A percentile compares a stretch with the other conserved stretches of the same genome.
These are phyloP conservation scores for Epizoanthus scotinus DNA, from an alignment of 92 coral and sea anemone species.

Conservation along the genomic window DNA sequence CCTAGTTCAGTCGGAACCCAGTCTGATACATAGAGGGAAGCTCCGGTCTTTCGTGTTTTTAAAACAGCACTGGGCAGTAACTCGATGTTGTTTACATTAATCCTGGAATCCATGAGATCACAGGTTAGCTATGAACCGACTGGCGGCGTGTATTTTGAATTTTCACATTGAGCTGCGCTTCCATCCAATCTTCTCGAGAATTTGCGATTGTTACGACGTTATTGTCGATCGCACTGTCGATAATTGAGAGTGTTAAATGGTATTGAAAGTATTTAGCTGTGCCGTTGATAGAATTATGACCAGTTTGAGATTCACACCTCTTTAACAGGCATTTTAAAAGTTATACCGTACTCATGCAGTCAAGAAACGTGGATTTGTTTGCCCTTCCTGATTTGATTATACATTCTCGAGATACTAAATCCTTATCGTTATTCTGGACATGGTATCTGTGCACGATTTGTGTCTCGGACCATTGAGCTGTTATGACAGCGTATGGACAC, in stretches of 20 bases:
- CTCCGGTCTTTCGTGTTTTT: neutral
- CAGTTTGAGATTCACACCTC: neutral
- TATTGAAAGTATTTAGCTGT: neutral
- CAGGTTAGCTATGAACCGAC: conserved; percentile 17
- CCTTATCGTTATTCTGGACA: neutral
- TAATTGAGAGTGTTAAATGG: neutral
- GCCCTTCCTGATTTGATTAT: too few relatives aligned
- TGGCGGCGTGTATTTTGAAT: conserved; percentile 10
- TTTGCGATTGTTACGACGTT: too few relatives aligned
- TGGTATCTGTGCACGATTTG: neutral
- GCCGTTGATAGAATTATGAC: neutral
- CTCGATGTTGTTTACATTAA: neutral
- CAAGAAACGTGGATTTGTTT: neutral
- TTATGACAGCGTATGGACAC: neutral
- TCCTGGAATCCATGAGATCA: conserved; percentile 28
- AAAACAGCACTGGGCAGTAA: neutral
- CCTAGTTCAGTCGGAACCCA: neutral
- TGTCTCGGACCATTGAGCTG: neutral
- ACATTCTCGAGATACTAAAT: neutral
- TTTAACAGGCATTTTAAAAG: neutral
- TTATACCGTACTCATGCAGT: neutral
- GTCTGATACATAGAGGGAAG: neutral
- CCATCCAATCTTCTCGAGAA: too few relatives aligned
- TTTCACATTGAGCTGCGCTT: neutral
- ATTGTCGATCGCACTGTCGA: too few relatives aligned